Base-by-base conservation (phyloP, 2,113 vertebrate species). In the Murina feae region DNA sequence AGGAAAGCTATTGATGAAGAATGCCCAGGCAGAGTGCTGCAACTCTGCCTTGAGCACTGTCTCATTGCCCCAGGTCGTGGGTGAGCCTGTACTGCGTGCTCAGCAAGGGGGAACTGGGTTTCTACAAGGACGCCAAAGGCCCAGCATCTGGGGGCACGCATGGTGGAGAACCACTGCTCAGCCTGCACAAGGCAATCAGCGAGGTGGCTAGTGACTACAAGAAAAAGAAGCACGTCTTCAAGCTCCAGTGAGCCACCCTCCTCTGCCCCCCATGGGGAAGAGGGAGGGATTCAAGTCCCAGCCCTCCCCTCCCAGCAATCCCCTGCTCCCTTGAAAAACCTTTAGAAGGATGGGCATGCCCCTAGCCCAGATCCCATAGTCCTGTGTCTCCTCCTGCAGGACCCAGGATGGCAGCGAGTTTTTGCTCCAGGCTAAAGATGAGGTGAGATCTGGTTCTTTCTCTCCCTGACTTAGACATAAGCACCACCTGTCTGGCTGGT, bases 171-270 rank as follows among this genome's bases (percentile, higher is more conserved):
- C 98, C 99, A 0, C 97, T 98, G 83, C 98, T 99, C 93, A 99
- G 91, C 98, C 98, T 99, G 78, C 98, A 98, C 96, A 97, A 97
- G 95, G 98, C 99, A 97, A 96, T 98, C 97, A 98, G 98, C 30
- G 99, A 99, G 89, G 98, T 99, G 98, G 99, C 99, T 97, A 99
- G 96, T 25, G 99, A 99, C 94, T 99, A 99, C 98, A 99, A 99
- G 98, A 99, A 99, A 98, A 99, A 99, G 98, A 99, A 99, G 96
- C 99, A 99, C 7, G 99, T 99, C 97, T 99, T 99, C 98, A 99
- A 99, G 32, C 99, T 99, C 96, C 99, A 99, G 99, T 99, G 97
- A 97, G 98, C 23, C 58, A 3, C 10, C 58, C 10, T 42, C 23
- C 4, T 9, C 21, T 58, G 23, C 28, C 71, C 79, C 20, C 49